phyloP scores from a whole-genome alignment of 1,140 invertebrate species.

The Drosophila hydei region DNA sequence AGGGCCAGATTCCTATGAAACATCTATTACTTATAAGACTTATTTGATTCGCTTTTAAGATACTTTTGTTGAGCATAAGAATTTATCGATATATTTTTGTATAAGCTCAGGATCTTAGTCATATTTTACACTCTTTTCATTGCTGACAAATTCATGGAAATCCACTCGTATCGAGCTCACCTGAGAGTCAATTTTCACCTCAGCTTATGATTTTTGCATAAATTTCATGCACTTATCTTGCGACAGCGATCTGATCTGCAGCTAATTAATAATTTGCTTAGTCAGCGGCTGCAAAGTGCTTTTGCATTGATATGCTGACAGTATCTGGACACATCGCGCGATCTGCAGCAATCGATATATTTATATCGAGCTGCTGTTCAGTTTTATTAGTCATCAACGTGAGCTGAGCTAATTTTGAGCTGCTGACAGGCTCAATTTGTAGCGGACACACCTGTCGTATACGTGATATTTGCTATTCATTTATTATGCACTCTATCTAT shows the following conservation, averaged over 20 bases:
- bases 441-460: constrained; percentile 12
- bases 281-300: constrained; percentile 40
- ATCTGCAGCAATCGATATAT: neutral
- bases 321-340: constrained; percentile 36
- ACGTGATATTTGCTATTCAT: neutral
- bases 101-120: too few relatives aligned
- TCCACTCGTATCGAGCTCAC: neutral
- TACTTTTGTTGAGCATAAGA: too few relatives aligned
- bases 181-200: neutral
- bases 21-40: neutral
- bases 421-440: constrained; percentile 12
- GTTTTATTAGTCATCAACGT: constrained; percentile 35
- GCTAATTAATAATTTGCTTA: constrained; percentile 51
- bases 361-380: constrained; percentile 6
- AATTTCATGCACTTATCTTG: constrained; percentile 12
- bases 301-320: constrained; percentile 42
- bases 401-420: constrained; percentile 12
- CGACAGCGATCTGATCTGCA: constrained; percentile 31
- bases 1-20: neutral
- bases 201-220: constrained; percentile 6
- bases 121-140: too few relatives aligned
- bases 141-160: neutral
- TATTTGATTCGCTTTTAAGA: too few relatives aligned
- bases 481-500: too few relatives aligned
- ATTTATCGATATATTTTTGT: too few relatives aligned